Evolutionary conservation across 2,888 invertebrate genomes (phyloP).

Genomic region (Entomobrya multifasciata): DNA sequence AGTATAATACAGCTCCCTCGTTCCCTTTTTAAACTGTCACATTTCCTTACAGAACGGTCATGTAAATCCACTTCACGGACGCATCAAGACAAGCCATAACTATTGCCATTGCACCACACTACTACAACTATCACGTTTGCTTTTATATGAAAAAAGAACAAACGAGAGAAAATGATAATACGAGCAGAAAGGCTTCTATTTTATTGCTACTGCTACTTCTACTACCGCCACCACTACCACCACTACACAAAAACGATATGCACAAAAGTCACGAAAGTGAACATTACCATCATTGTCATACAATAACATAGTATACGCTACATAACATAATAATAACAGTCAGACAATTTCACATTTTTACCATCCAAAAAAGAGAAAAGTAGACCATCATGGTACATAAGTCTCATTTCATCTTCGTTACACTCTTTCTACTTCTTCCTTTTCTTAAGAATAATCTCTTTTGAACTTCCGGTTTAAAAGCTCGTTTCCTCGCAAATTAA

Average conservation of each 20-base stretch:
- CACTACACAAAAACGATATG: conserved; percentile 41
- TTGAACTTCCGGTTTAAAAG: conserved; percentile 68
- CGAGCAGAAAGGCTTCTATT: conserved; percentile 22
- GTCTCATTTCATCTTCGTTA: background rate
- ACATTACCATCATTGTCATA: conserved; percentile 22
- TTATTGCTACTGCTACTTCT: conserved; percentile 40
- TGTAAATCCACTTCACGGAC: conserved; percentile 67
- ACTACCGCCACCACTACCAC: conserved; percentile 7
- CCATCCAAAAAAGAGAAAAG: conserved; percentile 20
- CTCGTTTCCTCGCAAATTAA: conserved; percentile 63
- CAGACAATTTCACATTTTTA: background rate
- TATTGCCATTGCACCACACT: background rate
- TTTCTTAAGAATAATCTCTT: conserved; percentile 51
- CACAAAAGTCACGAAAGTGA: conserved; percentile 58
- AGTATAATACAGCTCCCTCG: conserved; percentile 58
- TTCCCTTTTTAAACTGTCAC: conserved; percentile 70
- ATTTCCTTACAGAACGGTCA: conserved; percentile 62
- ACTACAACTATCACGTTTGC: no score
- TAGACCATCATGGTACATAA: background rate
- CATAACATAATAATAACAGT: background rate
- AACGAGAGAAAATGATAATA: conserved; percentile 19
- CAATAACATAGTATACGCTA: conserved; percentile 24
- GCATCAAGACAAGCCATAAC: conserved; percentile 62
- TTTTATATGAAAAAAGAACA: background rate
- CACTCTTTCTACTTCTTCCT: conserved; percentile 11